Percentiles rank a stretch among this genome's conserved stretches.
phyloP scores from a whole-genome alignment of 2,888 invertebrate genomes.

The Drepana falcataria region DNA sequence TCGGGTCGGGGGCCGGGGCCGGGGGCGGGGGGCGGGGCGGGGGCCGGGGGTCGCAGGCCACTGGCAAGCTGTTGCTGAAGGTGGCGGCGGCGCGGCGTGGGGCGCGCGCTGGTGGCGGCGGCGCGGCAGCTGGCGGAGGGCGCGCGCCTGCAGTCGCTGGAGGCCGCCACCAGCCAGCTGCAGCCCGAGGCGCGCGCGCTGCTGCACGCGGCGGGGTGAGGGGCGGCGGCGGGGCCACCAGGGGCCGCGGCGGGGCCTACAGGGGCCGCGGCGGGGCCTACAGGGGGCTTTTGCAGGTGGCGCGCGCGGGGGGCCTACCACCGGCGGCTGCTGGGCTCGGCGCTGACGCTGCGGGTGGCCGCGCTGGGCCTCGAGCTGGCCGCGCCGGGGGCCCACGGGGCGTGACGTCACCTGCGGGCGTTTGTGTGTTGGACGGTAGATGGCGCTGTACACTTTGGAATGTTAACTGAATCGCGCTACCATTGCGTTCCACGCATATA shows the following conservation, averaged over 20 bases:
- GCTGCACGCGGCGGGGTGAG: conserved; percentile 21
- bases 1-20: conserved; percentile 8
- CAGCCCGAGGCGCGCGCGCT: conserved; percentile 22
- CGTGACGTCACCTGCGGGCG: background rate
- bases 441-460: no score
- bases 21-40: conserved; percentile 29
- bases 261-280: background rate
- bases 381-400: background rate
- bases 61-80: conserved; percentile 2
- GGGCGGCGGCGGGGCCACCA: background rate
- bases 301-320: conserved; percentile 36
- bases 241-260: background rate
- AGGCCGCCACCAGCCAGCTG: conserved; percentile 22
- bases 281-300: conserved; percentile 25
- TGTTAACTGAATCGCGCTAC: no score
- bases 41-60: conserved; percentile 21
- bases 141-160: conserved; percentile 17
- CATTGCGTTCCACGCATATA: no score
- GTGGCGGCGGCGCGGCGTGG: conserved; percentile 33
- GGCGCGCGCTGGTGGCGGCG: conserved; percentile 25
- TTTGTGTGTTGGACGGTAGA: no score
- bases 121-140: conserved; percentile 10
- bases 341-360: conserved; percentile 42
- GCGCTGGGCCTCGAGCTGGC: conserved; percentile 29
- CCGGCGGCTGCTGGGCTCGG: conserved; percentile 41